These are phyloP conservation scores for Tineola bisselliella DNA, from an alignment of 2,888 invertebrate genomes.

Conservation along the genomic window DNA sequence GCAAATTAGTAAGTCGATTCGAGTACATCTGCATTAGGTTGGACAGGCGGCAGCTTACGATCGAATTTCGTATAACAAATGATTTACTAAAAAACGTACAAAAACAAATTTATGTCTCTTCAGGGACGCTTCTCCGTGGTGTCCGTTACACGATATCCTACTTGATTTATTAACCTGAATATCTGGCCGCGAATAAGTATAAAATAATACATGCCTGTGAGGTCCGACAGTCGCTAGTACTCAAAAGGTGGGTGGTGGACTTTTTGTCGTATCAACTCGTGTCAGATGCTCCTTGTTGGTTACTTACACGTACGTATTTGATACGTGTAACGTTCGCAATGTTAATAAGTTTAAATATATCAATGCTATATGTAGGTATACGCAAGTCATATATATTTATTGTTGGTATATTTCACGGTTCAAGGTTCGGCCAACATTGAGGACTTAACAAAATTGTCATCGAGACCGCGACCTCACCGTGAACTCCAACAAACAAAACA, in stretches of 20 bases:
- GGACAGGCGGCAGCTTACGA: background rate
- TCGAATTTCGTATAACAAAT: slow-evolving; percentile 29
- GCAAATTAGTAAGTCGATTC: background rate
- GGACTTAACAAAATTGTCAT: background rate
- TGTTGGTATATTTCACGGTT: background rate
- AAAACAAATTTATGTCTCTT: slow-evolving; percentile 58
- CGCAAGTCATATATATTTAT: too few relatives aligned
- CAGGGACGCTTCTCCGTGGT: slow-evolving; percentile 44
- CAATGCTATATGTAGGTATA: too few relatives aligned
- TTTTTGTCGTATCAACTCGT: background rate
- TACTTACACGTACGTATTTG: background rate
- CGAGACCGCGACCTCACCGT: slow-evolving; percentile 24
- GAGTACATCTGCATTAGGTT: background rate
- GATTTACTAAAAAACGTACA: slow-evolving; percentile 52
- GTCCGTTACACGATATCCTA: slow-evolving; percentile 61
- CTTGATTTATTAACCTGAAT: slow-evolving; percentile 57
- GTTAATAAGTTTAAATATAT: too few relatives aligned
- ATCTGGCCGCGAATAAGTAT: slow-evolving; percentile 43
- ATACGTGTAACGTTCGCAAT: too few relatives aligned
- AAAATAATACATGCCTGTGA: slow-evolving; percentile 33
- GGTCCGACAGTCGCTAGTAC: slow-evolving; percentile 27
- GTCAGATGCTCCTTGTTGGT: background rate
- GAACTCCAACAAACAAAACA: slow-evolving; percentile 30
- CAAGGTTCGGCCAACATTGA: background rate
- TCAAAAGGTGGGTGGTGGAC: slow-evolving; percentile 36